phyloP scores from a whole-genome alignment of 2,113 vertebrate genomes.

The Gavia stellata region DNA sequence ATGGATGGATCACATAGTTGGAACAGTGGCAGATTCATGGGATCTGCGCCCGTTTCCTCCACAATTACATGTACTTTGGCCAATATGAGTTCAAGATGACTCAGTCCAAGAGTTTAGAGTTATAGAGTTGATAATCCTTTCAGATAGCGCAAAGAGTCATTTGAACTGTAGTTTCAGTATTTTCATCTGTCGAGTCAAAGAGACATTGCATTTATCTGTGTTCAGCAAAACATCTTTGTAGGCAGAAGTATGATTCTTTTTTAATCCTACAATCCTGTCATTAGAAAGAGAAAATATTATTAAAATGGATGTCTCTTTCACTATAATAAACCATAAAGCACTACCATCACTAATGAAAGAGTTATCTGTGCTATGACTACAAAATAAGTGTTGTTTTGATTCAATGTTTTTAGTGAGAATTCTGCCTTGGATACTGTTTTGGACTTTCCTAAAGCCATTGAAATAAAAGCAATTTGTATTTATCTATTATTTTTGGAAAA shows the following conservation, averaged over 20 bases:
- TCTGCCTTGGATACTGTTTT: not conserved
- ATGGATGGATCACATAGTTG: not conserved
- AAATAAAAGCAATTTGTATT: not conserved
- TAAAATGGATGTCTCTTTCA: not conserved
- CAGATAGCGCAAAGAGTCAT: not conserved
- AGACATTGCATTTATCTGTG: not conserved
- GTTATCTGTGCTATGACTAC: not conserved
- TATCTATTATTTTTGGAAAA: not conserved
- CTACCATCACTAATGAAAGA: not conserved
- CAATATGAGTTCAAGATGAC: not conserved
- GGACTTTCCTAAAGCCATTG: not conserved
- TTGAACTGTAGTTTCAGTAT: not conserved
- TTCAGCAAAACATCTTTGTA: not conserved
- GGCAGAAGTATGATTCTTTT: not conserved
- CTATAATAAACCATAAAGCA: not conserved
- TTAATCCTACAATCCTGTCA: not conserved
- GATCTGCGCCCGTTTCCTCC: not conserved
- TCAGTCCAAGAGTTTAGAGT: not conserved
- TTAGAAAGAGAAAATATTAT: not conserved
- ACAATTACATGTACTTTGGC: not conserved
- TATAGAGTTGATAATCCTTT: not conserved
- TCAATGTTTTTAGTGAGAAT: not conserved
- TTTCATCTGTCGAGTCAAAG: not conserved
- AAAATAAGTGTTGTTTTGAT: not conserved
- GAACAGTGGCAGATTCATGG: not conserved